Evolutionary conservation across 2,888 invertebrate species (phyloP).

Genomic region (Mesorhabditis spiculigera): DNA sequence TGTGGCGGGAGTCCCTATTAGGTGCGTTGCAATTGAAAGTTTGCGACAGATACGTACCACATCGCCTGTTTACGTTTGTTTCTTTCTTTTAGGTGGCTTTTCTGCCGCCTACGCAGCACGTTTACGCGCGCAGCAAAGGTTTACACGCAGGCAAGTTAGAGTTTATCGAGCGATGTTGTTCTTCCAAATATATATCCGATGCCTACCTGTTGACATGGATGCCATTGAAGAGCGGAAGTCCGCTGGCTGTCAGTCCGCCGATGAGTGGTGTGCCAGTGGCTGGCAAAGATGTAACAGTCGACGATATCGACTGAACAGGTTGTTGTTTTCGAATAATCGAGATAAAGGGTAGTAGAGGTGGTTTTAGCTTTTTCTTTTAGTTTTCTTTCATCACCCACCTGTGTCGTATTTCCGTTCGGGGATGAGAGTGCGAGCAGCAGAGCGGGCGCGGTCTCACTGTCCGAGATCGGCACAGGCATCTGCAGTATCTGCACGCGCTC

Average conservation of each 20-base stretch:
- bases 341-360: no score
- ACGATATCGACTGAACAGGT: constrained; percentile 35
- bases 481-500: constrained; percentile 55
- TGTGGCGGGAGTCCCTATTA: constrained; percentile 44
- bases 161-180: no score
- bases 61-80: no score
- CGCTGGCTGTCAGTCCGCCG: constrained; percentile 43
- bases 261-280: constrained; percentile 43
- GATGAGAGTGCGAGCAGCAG: constrained; percentile 39
- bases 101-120: no score
- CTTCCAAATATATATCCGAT: no score
- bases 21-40: no score
- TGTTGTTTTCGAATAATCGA: no score
- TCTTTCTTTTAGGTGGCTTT: no score
- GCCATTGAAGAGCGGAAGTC: constrained; percentile 48
- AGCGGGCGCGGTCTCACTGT: constrained; percentile 36
- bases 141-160: no score
- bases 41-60: no score
- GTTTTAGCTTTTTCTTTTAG: not conserved
- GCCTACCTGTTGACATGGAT: constrained; percentile 22
- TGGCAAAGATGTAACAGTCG: constrained; percentile 42
- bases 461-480: constrained; percentile 39
- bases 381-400: not conserved
- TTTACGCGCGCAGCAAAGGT: no score
- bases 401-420: constrained; percentile 45